These are phyloP conservation scores for Tenthredo mesomela DNA, from an alignment of 2,888 invertebrate genomes.

Conservation along the genomic window DNA sequence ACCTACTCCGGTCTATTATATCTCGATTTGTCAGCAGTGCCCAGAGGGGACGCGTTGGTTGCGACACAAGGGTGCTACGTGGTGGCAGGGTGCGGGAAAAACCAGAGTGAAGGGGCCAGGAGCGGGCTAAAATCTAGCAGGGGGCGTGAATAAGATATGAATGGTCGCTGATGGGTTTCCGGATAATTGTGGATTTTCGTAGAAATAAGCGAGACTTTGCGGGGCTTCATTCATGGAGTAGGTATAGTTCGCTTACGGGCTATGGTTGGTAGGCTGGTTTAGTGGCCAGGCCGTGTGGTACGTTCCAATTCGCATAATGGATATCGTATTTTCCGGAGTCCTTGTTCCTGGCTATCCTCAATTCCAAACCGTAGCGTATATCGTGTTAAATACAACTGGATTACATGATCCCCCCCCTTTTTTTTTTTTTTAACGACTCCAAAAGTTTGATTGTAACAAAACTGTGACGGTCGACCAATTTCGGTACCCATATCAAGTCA, in stretches of 20 bases:
- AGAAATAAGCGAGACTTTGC: conserved; percentile 44
- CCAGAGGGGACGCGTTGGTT: conserved; percentile 33
- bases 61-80: conserved; percentile 36
- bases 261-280: conserved; percentile 29
- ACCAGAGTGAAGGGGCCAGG: conserved; percentile 20
- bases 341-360: not conserved
- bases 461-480: not conserved
- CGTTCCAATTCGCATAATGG: conserved; percentile 42
- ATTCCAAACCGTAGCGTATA: not conserved
- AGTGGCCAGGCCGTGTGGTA: conserved; percentile 14
- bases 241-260: conserved; percentile 4
- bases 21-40: conserved; percentile 48
- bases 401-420: not conserved
- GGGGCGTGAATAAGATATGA: conserved; percentile 51
- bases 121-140: conserved; percentile 36
- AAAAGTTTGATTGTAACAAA: not conserved
- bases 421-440: not conserved
- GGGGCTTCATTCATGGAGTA: conserved; percentile 39
- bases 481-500: not conserved
- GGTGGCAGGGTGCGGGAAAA: conserved; percentile 34
- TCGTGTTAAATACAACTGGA: not conserved
- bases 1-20: conserved; percentile 50
- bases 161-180: conserved; percentile 51
- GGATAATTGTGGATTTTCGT: conserved; percentile 52
- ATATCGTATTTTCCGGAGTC: not conserved